Conservation (phyloP, 2,888 invertebrate genomes). For the Dolomedes plantarius region DNA sequence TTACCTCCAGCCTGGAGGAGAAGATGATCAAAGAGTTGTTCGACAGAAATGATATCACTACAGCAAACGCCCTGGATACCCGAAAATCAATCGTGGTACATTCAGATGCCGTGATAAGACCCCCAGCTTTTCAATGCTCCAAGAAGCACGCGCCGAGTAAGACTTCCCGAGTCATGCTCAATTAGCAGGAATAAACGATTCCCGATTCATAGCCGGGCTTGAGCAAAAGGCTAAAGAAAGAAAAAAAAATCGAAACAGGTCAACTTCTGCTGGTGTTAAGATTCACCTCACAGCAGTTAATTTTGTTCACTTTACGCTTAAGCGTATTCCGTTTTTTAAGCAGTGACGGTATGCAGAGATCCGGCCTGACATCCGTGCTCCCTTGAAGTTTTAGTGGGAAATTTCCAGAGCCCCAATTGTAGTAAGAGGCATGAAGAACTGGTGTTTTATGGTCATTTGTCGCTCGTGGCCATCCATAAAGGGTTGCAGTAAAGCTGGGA, state of each 20-base stretch:
- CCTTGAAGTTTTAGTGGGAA: background rate
- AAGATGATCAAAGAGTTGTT: background rate
- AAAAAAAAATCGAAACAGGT: background rate
- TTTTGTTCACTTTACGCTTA: background rate
- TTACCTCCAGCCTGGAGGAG: background rate
- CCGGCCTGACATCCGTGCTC: background rate
- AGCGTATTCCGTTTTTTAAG: background rate
- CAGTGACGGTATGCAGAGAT: background rate
- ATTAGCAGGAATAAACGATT: background rate
- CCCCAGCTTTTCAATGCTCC: background rate
- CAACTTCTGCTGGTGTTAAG: background rate
- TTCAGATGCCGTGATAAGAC: background rate
- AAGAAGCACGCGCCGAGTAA: background rate
- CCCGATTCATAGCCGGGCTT: background rate
- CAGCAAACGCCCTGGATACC: background rate
- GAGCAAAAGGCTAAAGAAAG: background rate
- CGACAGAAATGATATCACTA: background rate
- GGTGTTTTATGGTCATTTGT: background rate
- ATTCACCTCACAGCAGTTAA: background rate
- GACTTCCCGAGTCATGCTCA: background rate
- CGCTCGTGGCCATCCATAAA: background rate
- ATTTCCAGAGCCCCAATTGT: background rate
- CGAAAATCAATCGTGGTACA: background rate
- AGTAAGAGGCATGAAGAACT: background rate
- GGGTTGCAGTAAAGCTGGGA: background rate